Percentiles rank a stretch among this genome's conserved stretches.
Conservation (phyloP, 2,888 invertebrate genomes). For the Tricholauxania praeusta region DNA sequence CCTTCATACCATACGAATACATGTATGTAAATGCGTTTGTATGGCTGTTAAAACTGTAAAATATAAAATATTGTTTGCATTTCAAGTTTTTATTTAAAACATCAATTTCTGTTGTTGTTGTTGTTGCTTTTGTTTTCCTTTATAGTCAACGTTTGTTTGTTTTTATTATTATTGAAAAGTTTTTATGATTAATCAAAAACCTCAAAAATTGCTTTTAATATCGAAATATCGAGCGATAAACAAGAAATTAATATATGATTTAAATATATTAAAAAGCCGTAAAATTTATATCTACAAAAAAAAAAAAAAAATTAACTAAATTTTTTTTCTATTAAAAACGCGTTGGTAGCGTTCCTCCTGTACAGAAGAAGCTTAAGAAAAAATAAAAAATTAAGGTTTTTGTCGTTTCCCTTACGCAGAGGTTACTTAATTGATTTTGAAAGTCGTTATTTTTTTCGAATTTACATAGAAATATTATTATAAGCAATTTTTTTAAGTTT, state of each 20-base stretch:
- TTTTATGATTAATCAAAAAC: constrained; percentile 56
- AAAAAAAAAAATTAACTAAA: not conserved
- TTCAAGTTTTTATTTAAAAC: constrained; percentile 38
- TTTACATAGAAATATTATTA: constrained; percentile 48
- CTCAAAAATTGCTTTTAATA: constrained; percentile 8
- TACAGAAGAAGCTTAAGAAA: too few relatives aligned
- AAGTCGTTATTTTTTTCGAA: constrained; percentile 41
- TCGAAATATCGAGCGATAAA: constrained; percentile 11
- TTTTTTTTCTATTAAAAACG: not conserved
- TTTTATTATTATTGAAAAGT: constrained; percentile 38
- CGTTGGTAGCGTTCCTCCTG: too few relatives aligned
- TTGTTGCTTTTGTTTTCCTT: constrained; percentile 23
- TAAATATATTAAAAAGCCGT: constrained; percentile 38
- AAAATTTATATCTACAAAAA: constrained; percentile 25
- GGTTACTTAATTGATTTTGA: constrained; percentile 56
- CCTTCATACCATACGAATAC: too few relatives aligned
- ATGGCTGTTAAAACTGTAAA: constrained; percentile 28
- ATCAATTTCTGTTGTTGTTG: constrained; percentile 1
- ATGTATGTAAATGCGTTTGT: not conserved
- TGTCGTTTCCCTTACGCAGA: too few relatives aligned
- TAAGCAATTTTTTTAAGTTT: not conserved
- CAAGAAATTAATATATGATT: constrained; percentile 16
- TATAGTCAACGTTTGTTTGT: constrained; percentile 29
- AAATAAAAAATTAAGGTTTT: too few relatives aligned
- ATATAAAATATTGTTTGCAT: constrained; percentile 42